Evolutionary conservation across 2,888 invertebrate genomes (phyloP), one percentile per base, ranked within the genome.

Genomic region (Parnassius mnemosyne): DNA sequence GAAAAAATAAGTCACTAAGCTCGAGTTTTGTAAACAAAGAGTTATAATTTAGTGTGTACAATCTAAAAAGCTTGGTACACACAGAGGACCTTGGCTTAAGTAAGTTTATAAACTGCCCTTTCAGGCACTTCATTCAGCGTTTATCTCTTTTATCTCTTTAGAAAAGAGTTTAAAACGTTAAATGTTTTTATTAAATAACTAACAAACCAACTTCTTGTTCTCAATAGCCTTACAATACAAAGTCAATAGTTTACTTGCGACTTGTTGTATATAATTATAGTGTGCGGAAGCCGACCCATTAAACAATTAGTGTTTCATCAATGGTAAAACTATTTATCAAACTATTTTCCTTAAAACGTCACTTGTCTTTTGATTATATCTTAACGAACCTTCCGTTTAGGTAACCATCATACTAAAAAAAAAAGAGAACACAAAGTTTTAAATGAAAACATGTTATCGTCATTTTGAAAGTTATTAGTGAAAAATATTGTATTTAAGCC

Each of bases 241-340:
- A n/a, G n/a, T n/a, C n/a, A n/a, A n/a, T n/a, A n/a, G 44, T 13
- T 46, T 50, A 51, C 44, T 51, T 16, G 13, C 12, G 13, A 11
- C 16, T 25, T 25, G 7, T 52, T 53, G 7, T 43, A 13, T 3
- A 13, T 52, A n/a, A n/a, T n/a, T n/a, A 34, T 51, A 20, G 51
- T 11, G 34, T 16, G 10, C 34, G n/a, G 25, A 47, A 49, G 7
- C 57, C 16, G 9, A 52, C 34, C 34, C 44, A 52, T 44, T 58
- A 58, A 25, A 58, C 25, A 43, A n/a, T 58, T 58, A 58, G 25
- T 52, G 46, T 58, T 34, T 51, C 43, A 52, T 41, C 51, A 34
- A 42, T 20, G 49, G 16, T 43, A 5, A 50, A 51, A 20, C 52
- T 58, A 51, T 49, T 49, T 13, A 16, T 43, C 12, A 57, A 41